Evolutionary conservation across 1,140 invertebrate species (phyloP), one percentile per base, ranked within the genome.

Genomic region (Ladona fulva): DNA sequence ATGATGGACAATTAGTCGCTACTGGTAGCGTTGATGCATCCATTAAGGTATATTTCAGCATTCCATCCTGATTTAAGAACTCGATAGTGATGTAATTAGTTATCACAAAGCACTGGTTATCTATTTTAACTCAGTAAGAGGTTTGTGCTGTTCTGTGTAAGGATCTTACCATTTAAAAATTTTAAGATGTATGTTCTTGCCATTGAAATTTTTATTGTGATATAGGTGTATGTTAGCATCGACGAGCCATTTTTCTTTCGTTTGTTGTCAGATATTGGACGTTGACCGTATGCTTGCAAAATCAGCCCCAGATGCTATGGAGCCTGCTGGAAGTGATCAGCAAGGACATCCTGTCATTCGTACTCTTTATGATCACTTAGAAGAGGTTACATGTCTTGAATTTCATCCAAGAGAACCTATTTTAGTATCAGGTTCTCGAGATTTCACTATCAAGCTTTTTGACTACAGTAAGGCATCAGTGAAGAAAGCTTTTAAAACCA

Each of bases 271-370:
- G 91, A 97, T 99, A 84, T 86, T 99, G 66, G 97, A 99, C 85
- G 97, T 99, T 0, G 97, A 99, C 82, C 89, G 96, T 80, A 99
- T 99, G 96, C 87, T 99, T 80, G 96, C 96, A 0, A 99, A 98
- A 83, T 94, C 93, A 1, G 93, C 93, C 8, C 93, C 94, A 1
- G 94, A 96, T 83, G 94, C 92, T 81, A 89, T 92, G 82, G 91
- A 92, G 80, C 91, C 90, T 19, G 52, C 85, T 85, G 88, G 93
- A 74, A 89, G 93, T 83, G 91, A 95, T 84, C 89, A 95, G 80
- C 94, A 97, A 82, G 95, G 95, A 0, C 97, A 99, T 88, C 98
- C 98, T 0, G 97, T 99, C 42, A 99, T 99, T 80, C 89, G 97
- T 78, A 99, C 98, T 8, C 86, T 99, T n/a, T 99, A 99, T 84